phyloP scores from a whole-genome alignment of 2,113 vertebrate genomes.

The Podarcis muralis region DNA sequence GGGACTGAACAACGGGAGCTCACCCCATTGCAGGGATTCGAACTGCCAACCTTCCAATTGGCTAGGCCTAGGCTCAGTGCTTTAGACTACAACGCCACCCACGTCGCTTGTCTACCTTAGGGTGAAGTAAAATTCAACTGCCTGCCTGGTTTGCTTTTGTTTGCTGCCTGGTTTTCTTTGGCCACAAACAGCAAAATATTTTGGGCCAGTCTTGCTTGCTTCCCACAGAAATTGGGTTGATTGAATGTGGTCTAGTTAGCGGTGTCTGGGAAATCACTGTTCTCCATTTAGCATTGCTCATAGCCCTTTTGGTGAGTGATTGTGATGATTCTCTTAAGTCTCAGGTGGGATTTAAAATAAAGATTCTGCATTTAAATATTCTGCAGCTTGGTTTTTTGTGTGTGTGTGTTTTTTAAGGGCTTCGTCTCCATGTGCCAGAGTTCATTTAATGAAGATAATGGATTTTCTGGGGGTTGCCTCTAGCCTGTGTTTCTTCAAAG shows the following conservation, averaged over 20 bases:
- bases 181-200: not conserved
- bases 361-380: not conserved
- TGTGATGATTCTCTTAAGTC: not conserved
- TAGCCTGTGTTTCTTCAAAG: slow-evolving; percentile 24
- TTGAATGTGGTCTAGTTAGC: not conserved
- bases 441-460: slow-evolving; percentile 20
- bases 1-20: no score
- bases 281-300: not conserved
- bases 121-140: not conserved
- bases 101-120: no score
- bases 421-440: not conserved
- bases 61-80: no score
- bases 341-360: not conserved
- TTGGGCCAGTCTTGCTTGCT: not conserved
- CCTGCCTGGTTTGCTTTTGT: not conserved
- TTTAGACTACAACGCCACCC: no score
- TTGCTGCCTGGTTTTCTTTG: no score
- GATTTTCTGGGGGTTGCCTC: not conserved
- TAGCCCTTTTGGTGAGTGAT: not conserved
- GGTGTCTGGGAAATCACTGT: not conserved
- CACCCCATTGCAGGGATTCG: no score
- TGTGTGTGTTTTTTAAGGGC: not conserved
- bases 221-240: not conserved
- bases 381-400: not conserved
- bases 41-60: no score